Base-by-base conservation (phyloP, 2,888 invertebrate genomes). In the Sinhomidia bicolor region DNA sequence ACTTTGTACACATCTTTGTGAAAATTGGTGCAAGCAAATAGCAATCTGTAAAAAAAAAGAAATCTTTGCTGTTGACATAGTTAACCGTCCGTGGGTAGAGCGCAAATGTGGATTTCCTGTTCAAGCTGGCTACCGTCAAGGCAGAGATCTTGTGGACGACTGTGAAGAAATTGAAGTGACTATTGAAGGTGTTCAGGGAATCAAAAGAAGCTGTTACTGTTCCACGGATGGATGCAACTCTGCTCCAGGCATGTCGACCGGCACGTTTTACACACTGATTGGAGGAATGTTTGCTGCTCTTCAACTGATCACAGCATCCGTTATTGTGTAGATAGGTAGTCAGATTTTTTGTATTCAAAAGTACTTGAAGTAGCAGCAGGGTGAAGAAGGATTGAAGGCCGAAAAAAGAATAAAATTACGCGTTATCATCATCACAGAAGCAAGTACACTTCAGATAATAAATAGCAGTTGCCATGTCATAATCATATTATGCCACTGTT, bases 141-240 rank as follows among this genome's bases (percentile, higher is more conserved):
- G 86, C 44, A 51, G 87, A 17, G 89, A 90, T 68, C 79, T 89
- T 5, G 51, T 83, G 20, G 88, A 89, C 36, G 89, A 84, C 20
- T 90, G 90, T 36, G 87, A 88, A 51, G 80, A 86, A 32, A 62
- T 57, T 5, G 83, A 90, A 12, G 85, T 89, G 9, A 74, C 57
- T 1, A 84, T 89, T 20, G 68, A 90, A 2, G 89, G 89, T 1
- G 83, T 88, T 7, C 36, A 60, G 5, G 90, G 89, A 10, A 82
- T 81, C 23, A 83, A 89, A 23, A 36, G 78, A 74, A 85, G 84
- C 10, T 90, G 90, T 47, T 82, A 60, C 20, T 90, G 90, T 47
- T 57, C 84, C n/a, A 84, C 86, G 12, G 90, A 90, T 26, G 89
- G 89, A 3, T 90, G 90, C 41, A 90, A 90, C 20, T 68, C 89